A percentile compares a stretch with the other conserved stretches of the same genome.
Evolutionary conservation across 92 coral and sea anemone species (phyloP).

Genomic region (Bergia puertoricense): DNA sequence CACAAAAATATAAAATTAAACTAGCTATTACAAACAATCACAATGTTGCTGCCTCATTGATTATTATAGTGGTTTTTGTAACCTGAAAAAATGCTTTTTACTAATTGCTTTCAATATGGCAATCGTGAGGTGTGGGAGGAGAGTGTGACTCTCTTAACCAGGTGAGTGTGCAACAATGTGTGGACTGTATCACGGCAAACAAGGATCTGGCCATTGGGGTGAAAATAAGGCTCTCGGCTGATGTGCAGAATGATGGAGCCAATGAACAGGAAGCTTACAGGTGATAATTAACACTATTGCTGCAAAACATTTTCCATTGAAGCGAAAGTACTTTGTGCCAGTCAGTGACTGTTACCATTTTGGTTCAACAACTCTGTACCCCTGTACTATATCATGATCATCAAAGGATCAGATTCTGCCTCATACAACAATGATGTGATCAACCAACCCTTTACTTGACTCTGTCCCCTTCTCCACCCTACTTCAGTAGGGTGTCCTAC

Average conservation of each 20-base stretch:
- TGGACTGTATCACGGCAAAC: constrained; percentile 65
- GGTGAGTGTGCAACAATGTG: constrained; percentile 72
- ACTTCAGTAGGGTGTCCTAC: too few relatives aligned
- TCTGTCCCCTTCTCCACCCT: too few relatives aligned
- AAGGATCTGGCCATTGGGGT: constrained; percentile 82
- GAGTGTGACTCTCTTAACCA: constrained; percentile 91
- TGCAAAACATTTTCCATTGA: background rate
- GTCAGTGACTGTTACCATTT: background rate
- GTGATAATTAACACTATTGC: constrained; percentile 18
- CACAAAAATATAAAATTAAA: too few relatives aligned
- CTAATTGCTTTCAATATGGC: background rate
- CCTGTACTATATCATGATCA: background rate
- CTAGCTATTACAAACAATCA: too few relatives aligned
- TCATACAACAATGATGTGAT: too few relatives aligned
- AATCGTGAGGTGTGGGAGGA: constrained; percentile 61
- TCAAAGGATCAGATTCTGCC: too few relatives aligned
- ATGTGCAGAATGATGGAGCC: constrained; percentile 72
- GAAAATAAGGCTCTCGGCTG: constrained; percentile 67
- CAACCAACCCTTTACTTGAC: too few relatives aligned
- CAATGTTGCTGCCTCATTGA: too few relatives aligned
- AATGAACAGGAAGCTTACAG: constrained; percentile 84
- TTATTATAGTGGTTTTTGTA: background rate
- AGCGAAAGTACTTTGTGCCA: background rate
- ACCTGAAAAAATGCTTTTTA: background rate
- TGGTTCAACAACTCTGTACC: background rate